Percentiles rank a stretch among this genome's conserved stretches.
phyloP scores from a whole-genome alignment of 2,113 vertebrate species.

The Mus pahari region DNA sequence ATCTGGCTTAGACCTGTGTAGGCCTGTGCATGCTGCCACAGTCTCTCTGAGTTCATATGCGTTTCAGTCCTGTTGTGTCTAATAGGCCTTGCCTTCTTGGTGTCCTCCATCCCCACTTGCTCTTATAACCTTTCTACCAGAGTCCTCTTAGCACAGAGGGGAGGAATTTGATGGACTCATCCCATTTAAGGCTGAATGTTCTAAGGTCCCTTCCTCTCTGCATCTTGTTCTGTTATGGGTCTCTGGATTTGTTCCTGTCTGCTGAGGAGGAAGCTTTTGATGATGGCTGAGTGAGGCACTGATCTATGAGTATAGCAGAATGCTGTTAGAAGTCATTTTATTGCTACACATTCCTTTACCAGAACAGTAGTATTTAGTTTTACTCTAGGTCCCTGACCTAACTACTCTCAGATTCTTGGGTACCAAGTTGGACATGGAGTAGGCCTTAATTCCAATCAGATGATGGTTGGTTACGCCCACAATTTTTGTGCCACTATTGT shows the following conservation, averaged over 20 bases:
- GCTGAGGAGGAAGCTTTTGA: neutral
- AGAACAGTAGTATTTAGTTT: neutral
- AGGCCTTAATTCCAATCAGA: neutral
- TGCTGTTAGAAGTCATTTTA: neutral
- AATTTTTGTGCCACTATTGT: neutral
- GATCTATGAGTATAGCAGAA: neutral
- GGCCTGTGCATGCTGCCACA: neutral
- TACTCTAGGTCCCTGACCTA: neutral
- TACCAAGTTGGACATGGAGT: neutral
- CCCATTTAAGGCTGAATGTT: neutral
- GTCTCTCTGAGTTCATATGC: neutral
- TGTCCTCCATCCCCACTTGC: neutral
- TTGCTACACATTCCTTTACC: neutral
- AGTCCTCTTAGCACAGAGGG: neutral
- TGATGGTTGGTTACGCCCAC: neutral
- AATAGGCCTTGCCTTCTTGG: neutral
- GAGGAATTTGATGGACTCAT: neutral
- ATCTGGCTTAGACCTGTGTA: neutral
- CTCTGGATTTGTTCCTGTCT: neutral
- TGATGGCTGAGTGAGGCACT: neutral
- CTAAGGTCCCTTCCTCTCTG: neutral
- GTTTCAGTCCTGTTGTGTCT: neutral
- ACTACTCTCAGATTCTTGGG: neutral
- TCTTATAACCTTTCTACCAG: neutral
- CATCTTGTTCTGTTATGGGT: neutral